A percentile compares a stretch with the other conserved stretches of the same genome.
Evolutionary conservation across 2,888 invertebrate genomes (phyloP).

Genomic region (Cetonia aurata): DNA sequence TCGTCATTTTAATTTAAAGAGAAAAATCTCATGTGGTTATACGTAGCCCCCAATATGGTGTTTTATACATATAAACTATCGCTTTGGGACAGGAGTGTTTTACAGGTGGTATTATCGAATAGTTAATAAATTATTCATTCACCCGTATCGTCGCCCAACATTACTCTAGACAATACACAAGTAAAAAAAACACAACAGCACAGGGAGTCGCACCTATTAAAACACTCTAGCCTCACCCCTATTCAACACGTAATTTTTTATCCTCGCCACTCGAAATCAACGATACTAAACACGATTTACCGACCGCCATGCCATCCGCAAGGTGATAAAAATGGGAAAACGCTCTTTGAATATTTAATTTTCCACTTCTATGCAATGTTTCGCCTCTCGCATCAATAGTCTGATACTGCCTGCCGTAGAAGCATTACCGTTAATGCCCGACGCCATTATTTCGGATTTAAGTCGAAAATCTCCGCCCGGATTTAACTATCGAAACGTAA

Average conservation of each 20-base stretch:
- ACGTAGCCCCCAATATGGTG: conserved; percentile 9
- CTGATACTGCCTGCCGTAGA: not conserved
- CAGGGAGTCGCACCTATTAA: conserved; percentile 4
- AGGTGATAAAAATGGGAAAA: conserved; percentile 27
- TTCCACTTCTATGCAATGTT: conserved; percentile 11
- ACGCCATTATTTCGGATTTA: conserved; percentile 39
- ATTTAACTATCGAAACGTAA: conserved; percentile 43
- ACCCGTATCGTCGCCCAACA: not conserved
- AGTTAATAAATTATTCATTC: conserved; percentile 35
- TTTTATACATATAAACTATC: conserved; percentile 37
- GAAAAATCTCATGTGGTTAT: conserved; percentile 34
- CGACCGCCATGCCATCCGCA: conserved; percentile 6
- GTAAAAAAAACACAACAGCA: conserved; percentile 5
- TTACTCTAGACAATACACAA: not conserved
- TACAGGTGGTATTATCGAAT: conserved; percentile 31
- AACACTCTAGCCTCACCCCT: not conserved
- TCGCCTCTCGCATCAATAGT: too few species aligned
- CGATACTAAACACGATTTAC: conserved; percentile 26
- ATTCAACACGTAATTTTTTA: conserved; percentile 32
- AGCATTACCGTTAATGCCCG: conserved; percentile 17
- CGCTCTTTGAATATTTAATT: conserved; percentile 35
- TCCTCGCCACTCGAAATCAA: conserved; percentile 12
- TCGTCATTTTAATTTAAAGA: conserved; percentile 30
- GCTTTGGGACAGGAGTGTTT: conserved; percentile 33
- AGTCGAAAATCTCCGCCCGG: conserved; percentile 23